Conservation (phyloP, 2,797 vertebrate genomes). For the Sebastes ruberrimus region DNA sequence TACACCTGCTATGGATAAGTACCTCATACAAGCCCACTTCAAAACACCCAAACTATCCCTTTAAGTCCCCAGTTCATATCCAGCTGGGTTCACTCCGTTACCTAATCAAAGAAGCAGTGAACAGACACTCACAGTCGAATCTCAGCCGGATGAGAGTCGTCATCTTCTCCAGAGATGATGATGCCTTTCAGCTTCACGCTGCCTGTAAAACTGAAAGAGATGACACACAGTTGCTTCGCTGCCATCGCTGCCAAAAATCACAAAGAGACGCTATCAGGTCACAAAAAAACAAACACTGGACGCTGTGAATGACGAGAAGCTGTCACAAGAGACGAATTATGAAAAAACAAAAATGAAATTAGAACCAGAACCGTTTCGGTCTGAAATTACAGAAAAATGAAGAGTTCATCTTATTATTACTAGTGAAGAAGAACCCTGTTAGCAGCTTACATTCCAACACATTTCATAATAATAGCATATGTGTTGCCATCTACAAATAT, state of each 20-base stretch:
- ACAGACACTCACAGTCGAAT: constrained; percentile 90
- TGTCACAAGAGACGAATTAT: neutral
- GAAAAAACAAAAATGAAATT: constrained; percentile 5
- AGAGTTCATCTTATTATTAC: neutral
- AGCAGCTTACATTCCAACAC: neutral
- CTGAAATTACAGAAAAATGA: neutral
- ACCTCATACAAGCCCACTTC: too few relatives aligned
- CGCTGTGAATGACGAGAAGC: neutral
- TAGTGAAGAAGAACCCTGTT: neutral
- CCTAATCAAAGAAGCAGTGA: neutral
- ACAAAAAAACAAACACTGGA: neutral
- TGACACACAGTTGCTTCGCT: neutral
- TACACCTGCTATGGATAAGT: too few relatives aligned
- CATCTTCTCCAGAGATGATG: constrained; percentile 92
- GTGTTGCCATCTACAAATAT: neutral
- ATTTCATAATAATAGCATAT: neutral
- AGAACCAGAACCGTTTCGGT: neutral
- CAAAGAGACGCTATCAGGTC: neutral
- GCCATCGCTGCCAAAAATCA: neutral
- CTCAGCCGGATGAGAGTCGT: constrained; percentile 91
- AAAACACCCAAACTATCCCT: too few relatives aligned
- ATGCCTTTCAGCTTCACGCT: constrained; percentile 95
- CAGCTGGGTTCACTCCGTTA: neutral
- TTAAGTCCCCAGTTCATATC: neutral
- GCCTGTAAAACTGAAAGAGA: constrained; percentile 91